Base-by-base conservation (phyloP, 2,113 vertebrate species). In the Tachysurus vachellii region DNA sequence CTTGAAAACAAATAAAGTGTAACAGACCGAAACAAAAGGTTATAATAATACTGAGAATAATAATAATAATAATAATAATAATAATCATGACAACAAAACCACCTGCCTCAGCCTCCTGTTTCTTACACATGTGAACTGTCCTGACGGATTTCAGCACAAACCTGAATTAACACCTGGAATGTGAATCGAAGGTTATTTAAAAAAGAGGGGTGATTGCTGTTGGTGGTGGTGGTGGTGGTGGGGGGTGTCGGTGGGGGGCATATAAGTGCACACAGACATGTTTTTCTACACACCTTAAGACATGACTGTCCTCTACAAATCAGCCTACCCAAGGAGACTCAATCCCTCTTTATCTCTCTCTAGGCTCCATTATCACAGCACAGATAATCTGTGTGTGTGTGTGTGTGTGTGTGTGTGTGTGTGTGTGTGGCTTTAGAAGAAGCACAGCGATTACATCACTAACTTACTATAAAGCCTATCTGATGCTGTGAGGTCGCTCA, bases 21-120 rank as follows among this genome's bases (percentile, higher is more conserved):
- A 94, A 94, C 91, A 93, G 94, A 94, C 91, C 90, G 92, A 93
- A 94, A 94, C 93, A 94, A 93, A 95, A 93, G 94, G 93, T 94
- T 53, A 95, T 93, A 91, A 91, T 92, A 91, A 95, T 93, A 92
- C 94, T 94, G 94, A 95, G 93, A 90, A 91, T 93, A 87, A 91
- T 85, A 89, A 93, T 92, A 91, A 94, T 94, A 36, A 1, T 36
- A 36, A 1, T 36, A 94, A 94, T 93, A 91, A 91, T 92, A 88
- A 92, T 86, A 89, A 94, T 92, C 92, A 94, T 94, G 90, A 94
- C 92, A 89, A 94, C 91, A 92, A 95, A 94, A 94, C 92, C 92
- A 94, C 90, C 93, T 92, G 93, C 91, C 94, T 95, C 94, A 91
- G 93, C 93, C 92, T 94, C 89, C 89, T 94, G 93, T 94, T 95